Conservation (phyloP, 1,140 invertebrate genomes). For the Ganaspis sp. region DNA sequence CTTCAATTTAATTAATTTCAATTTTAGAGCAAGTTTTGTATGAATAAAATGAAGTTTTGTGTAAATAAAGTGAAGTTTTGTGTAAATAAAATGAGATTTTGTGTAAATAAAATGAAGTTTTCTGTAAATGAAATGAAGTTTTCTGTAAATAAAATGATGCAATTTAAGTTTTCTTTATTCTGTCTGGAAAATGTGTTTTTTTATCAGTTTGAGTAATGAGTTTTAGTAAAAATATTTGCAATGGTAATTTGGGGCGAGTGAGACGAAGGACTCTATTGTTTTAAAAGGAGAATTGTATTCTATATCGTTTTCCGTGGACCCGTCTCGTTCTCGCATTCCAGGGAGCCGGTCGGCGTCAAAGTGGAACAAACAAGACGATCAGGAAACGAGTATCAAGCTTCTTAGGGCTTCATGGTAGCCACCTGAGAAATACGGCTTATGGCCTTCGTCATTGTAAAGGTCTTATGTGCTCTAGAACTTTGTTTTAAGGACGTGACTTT, state of each 20-base stretch:
- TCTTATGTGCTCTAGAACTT: conserved; percentile 45
- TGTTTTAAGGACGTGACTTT: conserved; percentile 53
- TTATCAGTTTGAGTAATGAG: neutral
- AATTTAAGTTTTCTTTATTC: too few relatives aligned
- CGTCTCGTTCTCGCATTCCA: conserved; percentile 17
- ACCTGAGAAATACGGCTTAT: conserved; percentile 28
- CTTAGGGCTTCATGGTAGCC: conserved; percentile 28
- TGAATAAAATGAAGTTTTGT: too few relatives aligned
- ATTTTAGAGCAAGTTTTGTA: too few relatives aligned
- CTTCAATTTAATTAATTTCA: too few relatives aligned
- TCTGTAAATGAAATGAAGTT: too few relatives aligned
- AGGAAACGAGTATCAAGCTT: conserved; percentile 29
- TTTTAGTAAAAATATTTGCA: neutral
- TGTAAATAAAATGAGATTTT: too few relatives aligned
- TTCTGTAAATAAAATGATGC: too few relatives aligned
- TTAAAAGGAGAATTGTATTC: conserved; percentile 11
- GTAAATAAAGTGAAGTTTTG: too few relatives aligned
- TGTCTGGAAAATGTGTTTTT: neutral
- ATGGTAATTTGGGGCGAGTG: neutral
- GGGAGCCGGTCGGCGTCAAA: conserved; percentile 26
- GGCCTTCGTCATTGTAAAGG: conserved; percentile 6
- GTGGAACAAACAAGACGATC: conserved; percentile 27
- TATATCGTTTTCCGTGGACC: conserved; percentile 15
- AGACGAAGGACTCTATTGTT: conserved; percentile 9
- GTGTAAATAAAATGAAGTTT: too few relatives aligned